phyloP scores from a whole-genome alignment of 2,888 invertebrate genomes.

The Caenorhabditis drosophilae region DNA sequence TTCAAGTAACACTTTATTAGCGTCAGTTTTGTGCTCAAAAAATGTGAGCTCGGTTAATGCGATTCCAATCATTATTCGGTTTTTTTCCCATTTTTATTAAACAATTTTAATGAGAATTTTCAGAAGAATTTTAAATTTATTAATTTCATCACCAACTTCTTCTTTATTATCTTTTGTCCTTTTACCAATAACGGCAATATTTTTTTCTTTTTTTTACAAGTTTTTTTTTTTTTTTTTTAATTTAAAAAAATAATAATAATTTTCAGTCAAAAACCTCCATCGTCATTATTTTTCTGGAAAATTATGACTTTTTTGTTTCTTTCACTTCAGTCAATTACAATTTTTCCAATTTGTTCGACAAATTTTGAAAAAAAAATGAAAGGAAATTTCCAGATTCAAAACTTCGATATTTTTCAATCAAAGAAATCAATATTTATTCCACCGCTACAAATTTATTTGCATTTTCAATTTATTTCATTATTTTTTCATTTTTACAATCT shows the following conservation, averaged over 20 bases:
- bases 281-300: constrained; percentile 30
- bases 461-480: constrained; percentile 8
- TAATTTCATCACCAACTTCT: too few species aligned
- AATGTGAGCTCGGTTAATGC: too few species aligned
- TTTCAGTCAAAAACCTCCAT: too few species aligned
- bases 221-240: too few species aligned
- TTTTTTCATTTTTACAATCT: constrained; percentile 11
- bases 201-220: constrained; percentile 7
- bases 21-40: too few species aligned
- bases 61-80: too few species aligned
- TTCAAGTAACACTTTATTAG: too few species aligned
- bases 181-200: constrained; percentile 9
- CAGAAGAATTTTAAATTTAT: too few species aligned
- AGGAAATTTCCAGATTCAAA: constrained; percentile 21
- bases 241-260: too few species aligned
- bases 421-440: constrained; percentile 15
- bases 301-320: constrained; percentile 17
- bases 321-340: constrained; percentile 13
- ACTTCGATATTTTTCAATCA: constrained; percentile 13
- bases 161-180: neutral
- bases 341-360: constrained; percentile 27
- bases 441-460: constrained; percentile 8
- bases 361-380: neutral
- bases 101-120: too few species aligned
- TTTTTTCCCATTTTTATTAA: too few species aligned